Conservation (phyloP, 2,888 invertebrate species). For the Dasypolia templi region DNA sequence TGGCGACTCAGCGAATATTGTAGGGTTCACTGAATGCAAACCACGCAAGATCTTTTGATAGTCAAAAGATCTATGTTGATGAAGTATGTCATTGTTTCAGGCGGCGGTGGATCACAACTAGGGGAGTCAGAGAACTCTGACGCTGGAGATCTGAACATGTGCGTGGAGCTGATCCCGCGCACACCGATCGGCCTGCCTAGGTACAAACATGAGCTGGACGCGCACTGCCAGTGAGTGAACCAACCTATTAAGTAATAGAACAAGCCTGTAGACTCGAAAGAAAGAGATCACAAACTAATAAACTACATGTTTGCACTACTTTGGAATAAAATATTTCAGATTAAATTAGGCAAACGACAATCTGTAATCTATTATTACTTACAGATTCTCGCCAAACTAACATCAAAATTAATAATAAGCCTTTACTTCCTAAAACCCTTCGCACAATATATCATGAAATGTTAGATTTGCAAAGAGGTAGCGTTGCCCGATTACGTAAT, state of each 20-base stretch:
- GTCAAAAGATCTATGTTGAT: neutral
- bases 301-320: neutral
- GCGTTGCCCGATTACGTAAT: neutral
- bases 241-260: neutral
- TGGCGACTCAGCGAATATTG: neutral
- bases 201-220: conserved; percentile 82
- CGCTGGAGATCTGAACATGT: conserved; percentile 77
- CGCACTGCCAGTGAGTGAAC: conserved; percentile 82
- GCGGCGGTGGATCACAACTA: conserved; percentile 79
- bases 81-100: conserved; percentile 65
- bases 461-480: conserved; percentile 28
- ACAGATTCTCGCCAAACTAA: conserved; percentile 30
- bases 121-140: conserved; percentile 83
- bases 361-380: conserved; percentile 30
- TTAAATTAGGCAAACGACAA: conserved; percentile 17
- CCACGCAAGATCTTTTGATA: neutral
- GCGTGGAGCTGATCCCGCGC: conserved; percentile 80
- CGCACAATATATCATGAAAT: conserved; percentile 39
- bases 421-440: conserved; percentile 24
- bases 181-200: conserved; percentile 84
- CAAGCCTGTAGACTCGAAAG: neutral
- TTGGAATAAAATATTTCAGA: conserved; percentile 37
- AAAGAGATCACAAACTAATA: neutral
- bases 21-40: neutral
- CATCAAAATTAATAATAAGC: conserved; percentile 49